Conservation (phyloP, 2,113 vertebrate species). For the Daphoenositta chrysoptera region DNA sequence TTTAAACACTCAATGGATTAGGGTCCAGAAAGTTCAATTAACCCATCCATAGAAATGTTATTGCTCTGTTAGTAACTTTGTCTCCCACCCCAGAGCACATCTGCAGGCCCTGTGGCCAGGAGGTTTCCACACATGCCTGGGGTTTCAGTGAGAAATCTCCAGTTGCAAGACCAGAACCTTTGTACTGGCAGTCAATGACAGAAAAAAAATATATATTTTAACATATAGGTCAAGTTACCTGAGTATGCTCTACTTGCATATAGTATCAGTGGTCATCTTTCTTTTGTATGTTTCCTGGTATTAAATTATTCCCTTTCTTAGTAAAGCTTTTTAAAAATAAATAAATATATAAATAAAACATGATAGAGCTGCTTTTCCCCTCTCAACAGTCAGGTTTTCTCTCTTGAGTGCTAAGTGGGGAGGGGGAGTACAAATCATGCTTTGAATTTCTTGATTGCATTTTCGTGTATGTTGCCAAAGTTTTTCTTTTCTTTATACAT, state of each 20-base stretch:
- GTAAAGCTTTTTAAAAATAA: slow-evolving; percentile 61
- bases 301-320: slow-evolving; percentile 65
- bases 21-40: slow-evolving; percentile 30
- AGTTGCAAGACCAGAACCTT: not conserved
- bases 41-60: not conserved
- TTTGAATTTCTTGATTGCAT: slow-evolving; percentile 51
- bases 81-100: not conserved
- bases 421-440: slow-evolving; percentile 8
- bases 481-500: not conserved
- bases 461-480: not conserved
- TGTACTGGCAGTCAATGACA: not conserved
- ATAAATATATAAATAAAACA: slow-evolving; percentile 69
- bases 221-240: slow-evolving; percentile 40
- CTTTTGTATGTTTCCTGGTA: slow-evolving; percentile 37
- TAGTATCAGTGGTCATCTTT: slow-evolving; percentile 50
- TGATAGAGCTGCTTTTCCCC: slow-evolving; percentile 49
- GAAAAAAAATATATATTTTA: slow-evolving; percentile 8
- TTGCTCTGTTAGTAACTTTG: not conserved
- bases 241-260: slow-evolving; percentile 30
- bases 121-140: not conserved
- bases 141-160: not conserved
- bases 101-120: not conserved
- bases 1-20: not conserved
- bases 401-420: slow-evolving; percentile 33
- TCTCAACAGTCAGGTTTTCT: slow-evolving; percentile 55